Base-by-base conservation (phyloP, 2,888 invertebrate genomes). In the Leucania comma region DNA sequence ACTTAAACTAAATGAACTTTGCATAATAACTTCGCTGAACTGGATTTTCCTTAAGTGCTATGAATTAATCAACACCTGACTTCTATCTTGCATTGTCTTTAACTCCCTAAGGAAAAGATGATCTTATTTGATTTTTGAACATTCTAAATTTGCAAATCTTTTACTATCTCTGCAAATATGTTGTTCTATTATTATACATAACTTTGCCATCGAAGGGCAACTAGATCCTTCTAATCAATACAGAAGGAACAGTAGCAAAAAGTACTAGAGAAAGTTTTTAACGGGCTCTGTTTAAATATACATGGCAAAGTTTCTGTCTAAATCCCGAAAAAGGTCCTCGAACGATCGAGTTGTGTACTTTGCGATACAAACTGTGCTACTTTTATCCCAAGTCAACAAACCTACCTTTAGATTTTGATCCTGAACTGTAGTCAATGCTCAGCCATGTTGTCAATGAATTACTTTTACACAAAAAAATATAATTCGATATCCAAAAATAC, bases 271-370 rank as follows among this genome's bases (percentile, higher is more conserved):
- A 74, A 86, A 88, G 78, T 85, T 87, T 86, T 80, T 86, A 83
- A 87, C 84, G 80, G 84, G 83, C 81, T 78, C 77, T 78, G 77
- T 80, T 84, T 75, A 85, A 84, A 87, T 82, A 83, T 78, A 81
- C 78, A 82, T 79, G 78, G 61, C 42, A 80, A 83, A 86, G 80
- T 87, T 86, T 79, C 73, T 72, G 72, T 80, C 65, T 76, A 82
- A 89, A 89, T 86, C 86, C 87, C 72, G 69, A 86, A 89, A 89
- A 89, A 87, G 89, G 89, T 81, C 67, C 65, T 58, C 53, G 50
- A 76, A 78, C 65, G 73, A 59, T 62, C 80, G 73, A 68, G 63
- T 58, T 73, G 66, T 58, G 66, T 81, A 78, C 71, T 82, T 80
- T 80, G 72, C 73, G 79, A 78, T 78, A 81, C 75, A 83, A 81